Base-by-base conservation (phyloP, 2,888 invertebrate genomes). In the Muschampia plurimacula region DNA sequence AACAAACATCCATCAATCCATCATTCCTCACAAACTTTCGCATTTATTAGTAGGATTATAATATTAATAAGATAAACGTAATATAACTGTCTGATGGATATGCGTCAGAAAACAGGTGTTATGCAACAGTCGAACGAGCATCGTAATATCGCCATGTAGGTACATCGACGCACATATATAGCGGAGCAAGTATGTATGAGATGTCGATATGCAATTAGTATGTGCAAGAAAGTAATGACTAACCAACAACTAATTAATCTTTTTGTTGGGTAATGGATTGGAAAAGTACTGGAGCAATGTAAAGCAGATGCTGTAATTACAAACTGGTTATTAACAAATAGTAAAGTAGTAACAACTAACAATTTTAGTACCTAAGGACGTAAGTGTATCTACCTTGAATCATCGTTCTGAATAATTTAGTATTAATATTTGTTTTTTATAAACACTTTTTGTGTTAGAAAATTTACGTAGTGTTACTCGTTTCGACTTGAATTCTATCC, bases 221-320 rank as follows among this genome's bases (percentile, higher is more conserved):
- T 63, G 44, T 44, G 63, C 63, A 63, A 63, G 63, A 63, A 63
- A 63, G 63, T 44, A 63, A 63, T 63, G 41, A 63, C 44, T 63
- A 22, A 10, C 36, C 13, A 59, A 32, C 59, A 63, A 22, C 63
- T 63, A 63, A 44, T 63, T 63, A 63, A 63, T 63, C 63, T 63
- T 44, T 63, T 63, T 63, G 63, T 63, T 44, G 63, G 10, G 63
- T 41, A 63, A 63, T 63, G 63, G 63, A 28, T 22, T 57, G 57
- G 57, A 57, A 57, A 57, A 57, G 57, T 57, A 57, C 57, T 28
- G 57, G 3, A 9, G 12, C n/a, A 28, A 28, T 22, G 57, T 49
- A 49, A 49, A n/a, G 49, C 6, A 49, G 49, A 49, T 49, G 49
- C 49, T 49, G 49, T 49, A 49, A 49, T 46, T 46, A 12, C 10